Percentiles rank a stretch among this genome's conserved stretches.
Evolutionary conservation across 2,888 invertebrate genomes (phyloP).

Genomic region (Notodonta ziczac): DNA sequence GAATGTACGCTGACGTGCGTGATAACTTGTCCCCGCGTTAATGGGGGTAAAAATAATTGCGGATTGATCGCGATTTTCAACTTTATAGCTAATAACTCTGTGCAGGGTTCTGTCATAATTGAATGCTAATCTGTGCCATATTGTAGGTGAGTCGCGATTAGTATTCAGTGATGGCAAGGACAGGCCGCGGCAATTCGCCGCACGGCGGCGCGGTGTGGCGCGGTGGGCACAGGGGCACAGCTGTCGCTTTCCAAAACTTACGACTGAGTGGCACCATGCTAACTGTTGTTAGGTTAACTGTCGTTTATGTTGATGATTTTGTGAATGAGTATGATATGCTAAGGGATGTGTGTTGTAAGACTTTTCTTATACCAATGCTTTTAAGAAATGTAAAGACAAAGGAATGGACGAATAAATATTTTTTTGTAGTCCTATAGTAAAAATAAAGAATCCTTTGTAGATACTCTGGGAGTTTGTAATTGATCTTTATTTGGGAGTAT

Average conservation of each 20-base stretch:
- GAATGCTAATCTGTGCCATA: neutral
- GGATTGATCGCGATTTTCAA: too few relatives aligned
- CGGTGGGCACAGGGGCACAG: slow-evolving; percentile 21
- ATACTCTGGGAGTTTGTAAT: too few relatives aligned
- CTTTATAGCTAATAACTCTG: too few relatives aligned
- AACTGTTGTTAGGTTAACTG: slow-evolving; percentile 23
- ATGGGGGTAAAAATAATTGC: too few relatives aligned
- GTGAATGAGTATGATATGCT: neutral
- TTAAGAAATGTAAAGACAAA: neutral
- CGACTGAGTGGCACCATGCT: slow-evolving; percentile 28
- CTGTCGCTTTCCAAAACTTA: slow-evolving; percentile 60
- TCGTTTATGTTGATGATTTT: neutral
- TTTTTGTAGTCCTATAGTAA: too few relatives aligned
- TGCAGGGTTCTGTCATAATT: neutral
- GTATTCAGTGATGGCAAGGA: slow-evolving; percentile 34
- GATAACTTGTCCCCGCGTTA: too few relatives aligned
- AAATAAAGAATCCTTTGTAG: too few relatives aligned
- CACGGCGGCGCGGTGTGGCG: neutral
- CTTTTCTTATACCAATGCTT: neutral
- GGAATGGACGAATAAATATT: too few relatives aligned
- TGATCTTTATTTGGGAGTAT: too few relatives aligned
- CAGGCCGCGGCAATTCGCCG: slow-evolving; percentile 17
- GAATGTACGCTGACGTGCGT: too few relatives aligned
- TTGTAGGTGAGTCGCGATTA: slow-evolving; percentile 20
- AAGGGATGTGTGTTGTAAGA: too few relatives aligned